Evolutionary conservation across 2,113 vertebrate species (phyloP).

Genomic region (Rutilus rutilus): DNA sequence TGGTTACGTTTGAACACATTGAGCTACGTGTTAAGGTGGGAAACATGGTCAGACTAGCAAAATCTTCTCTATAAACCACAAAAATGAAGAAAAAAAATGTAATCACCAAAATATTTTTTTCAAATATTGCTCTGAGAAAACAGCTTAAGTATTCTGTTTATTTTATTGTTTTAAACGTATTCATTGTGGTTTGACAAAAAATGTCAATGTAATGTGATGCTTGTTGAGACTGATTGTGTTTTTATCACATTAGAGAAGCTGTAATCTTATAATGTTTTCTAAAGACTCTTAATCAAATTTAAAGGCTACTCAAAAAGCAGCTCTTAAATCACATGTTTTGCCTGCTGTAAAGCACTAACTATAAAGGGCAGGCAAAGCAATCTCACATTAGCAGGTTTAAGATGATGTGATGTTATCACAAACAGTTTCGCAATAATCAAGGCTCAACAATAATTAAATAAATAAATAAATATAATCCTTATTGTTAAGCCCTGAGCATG

Average conservation of each 20-base stretch:
- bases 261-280: not conserved
- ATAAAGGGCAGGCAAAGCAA: not conserved
- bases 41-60: not conserved
- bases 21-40: not conserved
- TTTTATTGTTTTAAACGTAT: not conserved
- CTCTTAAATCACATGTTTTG: constrained; percentile 16
- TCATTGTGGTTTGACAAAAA: not conserved
- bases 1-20: not conserved
- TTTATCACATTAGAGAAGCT: constrained; percentile 2
- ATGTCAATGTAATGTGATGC: not conserved
- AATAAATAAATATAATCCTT: not conserved
- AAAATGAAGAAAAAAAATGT: not conserved
- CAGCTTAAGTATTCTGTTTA: not conserved
- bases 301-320: constrained; percentile 27
- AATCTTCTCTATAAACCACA: not conserved
- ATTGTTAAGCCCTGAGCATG: no score
- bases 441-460: not conserved
- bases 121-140: not conserved
- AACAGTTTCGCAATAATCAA: not conserved
- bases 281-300: constrained; percentile 8
- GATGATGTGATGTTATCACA: not conserved
- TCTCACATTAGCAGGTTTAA: not conserved
- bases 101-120: not conserved
- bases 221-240: not conserved
- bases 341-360: constrained; percentile 31